Conservation (phyloP, 1,140 invertebrate species). For the Harpegnathos saltator region DNA sequence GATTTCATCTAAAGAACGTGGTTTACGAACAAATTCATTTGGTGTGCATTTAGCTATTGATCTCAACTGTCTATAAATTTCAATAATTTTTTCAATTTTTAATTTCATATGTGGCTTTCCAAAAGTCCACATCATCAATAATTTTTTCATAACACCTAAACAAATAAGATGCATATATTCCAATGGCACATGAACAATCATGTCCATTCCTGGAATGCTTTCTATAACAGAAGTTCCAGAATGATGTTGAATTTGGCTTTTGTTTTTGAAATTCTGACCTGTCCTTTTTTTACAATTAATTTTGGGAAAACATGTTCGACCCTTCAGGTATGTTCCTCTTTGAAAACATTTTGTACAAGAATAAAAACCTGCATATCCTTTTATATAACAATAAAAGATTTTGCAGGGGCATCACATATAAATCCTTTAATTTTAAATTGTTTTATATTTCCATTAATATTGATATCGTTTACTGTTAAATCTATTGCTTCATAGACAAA, state of each 20-base stretch:
- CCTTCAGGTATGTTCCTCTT: neutral
- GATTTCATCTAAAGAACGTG: neutral
- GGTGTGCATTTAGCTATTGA: neutral
- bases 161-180: slow-evolving; percentile 27
- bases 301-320: slow-evolving; percentile 4
- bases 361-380: slow-evolving; percentile 1
- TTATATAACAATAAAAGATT: slow-evolving; percentile 8
- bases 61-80: neutral
- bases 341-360: slow-evolving; percentile 4
- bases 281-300: slow-evolving; percentile 3
- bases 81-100: slow-evolving; percentile 12
- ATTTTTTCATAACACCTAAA: slow-evolving; percentile 11
- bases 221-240: neutral
- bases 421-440: slow-evolving; percentile 9
- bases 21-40: neutral
- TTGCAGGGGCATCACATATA: slow-evolving; percentile 1
- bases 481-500: slow-evolving; percentile 12
- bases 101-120: slow-evolving; percentile 20
- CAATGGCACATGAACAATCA: slow-evolving; percentile 14
- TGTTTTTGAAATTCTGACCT: slow-evolving; percentile 13
- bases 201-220: slow-evolving; percentile 10
- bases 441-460: slow-evolving; percentile 8
- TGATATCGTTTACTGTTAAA: neutral
- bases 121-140: slow-evolving; percentile 6
- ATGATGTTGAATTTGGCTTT: slow-evolving; percentile 10